Percentiles rank a stretch among this genome's conserved stretches.
Evolutionary conservation across 2,888 invertebrate genomes (phyloP).

Genomic region (Andrena dorsata): DNA sequence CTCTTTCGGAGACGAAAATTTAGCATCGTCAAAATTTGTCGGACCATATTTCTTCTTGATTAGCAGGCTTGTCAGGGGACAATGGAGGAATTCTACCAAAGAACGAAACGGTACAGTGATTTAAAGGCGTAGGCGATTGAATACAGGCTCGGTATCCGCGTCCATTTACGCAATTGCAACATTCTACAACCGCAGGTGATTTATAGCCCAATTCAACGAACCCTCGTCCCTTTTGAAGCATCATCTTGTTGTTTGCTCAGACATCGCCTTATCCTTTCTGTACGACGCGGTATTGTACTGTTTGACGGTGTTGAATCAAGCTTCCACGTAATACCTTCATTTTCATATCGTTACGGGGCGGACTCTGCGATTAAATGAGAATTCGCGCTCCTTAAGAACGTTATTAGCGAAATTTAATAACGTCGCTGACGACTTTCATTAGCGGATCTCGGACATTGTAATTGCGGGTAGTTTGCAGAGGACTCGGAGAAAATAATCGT

Average conservation of each 20-base stretch:
- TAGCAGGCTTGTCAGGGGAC: neutral
- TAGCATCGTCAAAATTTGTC: neutral
- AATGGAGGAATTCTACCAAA: conserved; percentile 10
- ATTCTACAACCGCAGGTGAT: conserved; percentile 35
- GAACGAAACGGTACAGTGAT: conserved; percentile 9
- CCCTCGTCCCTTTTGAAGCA: conserved; percentile 28
- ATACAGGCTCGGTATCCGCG: conserved; percentile 20
- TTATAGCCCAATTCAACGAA: conserved; percentile 45
- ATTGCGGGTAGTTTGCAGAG: neutral
- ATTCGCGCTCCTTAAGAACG: conserved; percentile 3
- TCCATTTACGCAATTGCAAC: conserved; percentile 47
- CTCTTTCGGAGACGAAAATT: neutral
- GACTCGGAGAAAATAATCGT: neutral
- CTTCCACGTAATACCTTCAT: conserved; percentile 10
- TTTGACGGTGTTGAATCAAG: neutral
- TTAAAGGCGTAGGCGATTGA: conserved; percentile 44
- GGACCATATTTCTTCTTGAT: conserved; percentile 9
- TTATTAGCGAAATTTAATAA: neutral
- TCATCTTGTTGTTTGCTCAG: conserved; percentile 32
- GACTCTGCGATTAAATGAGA: conserved; percentile 8
- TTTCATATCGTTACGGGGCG: conserved; percentile 2
- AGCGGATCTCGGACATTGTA: neutral
- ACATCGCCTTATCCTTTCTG: conserved; percentile 26
- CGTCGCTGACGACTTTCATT: conserved; percentile 18
- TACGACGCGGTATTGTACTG: conserved; percentile 1